Evolutionary conservation across 92 coral and sea anemone species (phyloP).

Genomic region (Porites evermanni): DNA sequence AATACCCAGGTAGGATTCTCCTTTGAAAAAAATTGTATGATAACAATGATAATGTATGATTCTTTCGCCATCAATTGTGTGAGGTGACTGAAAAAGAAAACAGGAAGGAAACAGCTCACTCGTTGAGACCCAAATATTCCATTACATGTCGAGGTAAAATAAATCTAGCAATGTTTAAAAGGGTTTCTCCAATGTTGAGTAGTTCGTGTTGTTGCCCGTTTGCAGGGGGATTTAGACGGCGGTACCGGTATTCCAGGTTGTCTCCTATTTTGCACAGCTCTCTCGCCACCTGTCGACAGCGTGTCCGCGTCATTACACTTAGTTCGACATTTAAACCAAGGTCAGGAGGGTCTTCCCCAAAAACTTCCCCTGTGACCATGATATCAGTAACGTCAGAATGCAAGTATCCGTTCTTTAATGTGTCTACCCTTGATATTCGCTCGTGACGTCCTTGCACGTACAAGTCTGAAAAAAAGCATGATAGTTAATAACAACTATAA

Average conservation of each 20-base stretch:
- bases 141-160: conserved; percentile 13
- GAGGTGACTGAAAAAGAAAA: background rate
- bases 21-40: too few species aligned
- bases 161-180: background rate
- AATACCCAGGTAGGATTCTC: too few species aligned
- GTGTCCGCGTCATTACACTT: conserved; percentile 14
- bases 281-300: conserved; percentile 36
- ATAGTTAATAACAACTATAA: too few species aligned
- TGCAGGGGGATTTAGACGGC: conserved; percentile 1
- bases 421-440: too few species aligned
- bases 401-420: too few species aligned
- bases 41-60: too few species aligned
- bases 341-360: background rate
- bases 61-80: too few species aligned
- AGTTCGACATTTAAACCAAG: background rate
- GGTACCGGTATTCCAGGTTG: background rate
- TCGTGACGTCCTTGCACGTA: too few species aligned
- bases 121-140: conserved; percentile 18
- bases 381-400: background rate
- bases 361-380: background rate
- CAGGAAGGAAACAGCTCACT: background rate
- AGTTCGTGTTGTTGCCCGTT: conserved; percentile 12
- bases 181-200: background rate
- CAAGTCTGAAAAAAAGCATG: too few species aligned
- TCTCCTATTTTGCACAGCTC: conserved; percentile 29